Evolutionary conservation across 2,113 vertebrate genomes (phyloP).

Genomic region (Burhinus oedicnemus): DNA sequence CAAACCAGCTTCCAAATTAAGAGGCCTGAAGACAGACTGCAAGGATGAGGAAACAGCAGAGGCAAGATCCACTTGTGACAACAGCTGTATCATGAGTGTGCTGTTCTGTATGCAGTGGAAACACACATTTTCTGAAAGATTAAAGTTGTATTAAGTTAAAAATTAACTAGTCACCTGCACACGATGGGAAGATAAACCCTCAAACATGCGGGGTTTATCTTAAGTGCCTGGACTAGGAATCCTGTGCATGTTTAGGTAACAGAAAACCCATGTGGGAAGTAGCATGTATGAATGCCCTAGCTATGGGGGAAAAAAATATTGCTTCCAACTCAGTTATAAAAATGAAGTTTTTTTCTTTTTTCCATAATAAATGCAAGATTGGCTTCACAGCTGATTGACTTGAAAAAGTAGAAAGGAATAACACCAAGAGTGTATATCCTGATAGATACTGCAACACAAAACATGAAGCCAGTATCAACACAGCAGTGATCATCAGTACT

Average conservation of each 20-base stretch:
- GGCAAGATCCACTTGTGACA: neutral
- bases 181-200: neutral
- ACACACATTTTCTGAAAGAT: neutral
- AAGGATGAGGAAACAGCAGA: neutral
- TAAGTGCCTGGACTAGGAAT: too few relatives aligned
- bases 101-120: neutral
- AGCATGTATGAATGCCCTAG: too few relatives aligned
- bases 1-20: neutral
- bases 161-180: neutral
- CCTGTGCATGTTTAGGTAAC: too few relatives aligned
- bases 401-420: neutral
- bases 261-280: too few relatives aligned
- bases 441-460: neutral
- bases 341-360: neutral
- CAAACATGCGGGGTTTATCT: neutral
- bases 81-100: neutral
- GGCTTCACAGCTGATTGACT: neutral
- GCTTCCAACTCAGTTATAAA: neutral
- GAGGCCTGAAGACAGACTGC: neutral
- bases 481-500: neutral
- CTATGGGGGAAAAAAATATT: too few relatives aligned
- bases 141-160: neutral
- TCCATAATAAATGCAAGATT: neutral
- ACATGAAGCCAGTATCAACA: neutral
- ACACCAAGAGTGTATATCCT: neutral